Evolutionary conservation across 2,888 invertebrate species (phyloP).

Genomic region (Frankliniella intonsa): DNA sequence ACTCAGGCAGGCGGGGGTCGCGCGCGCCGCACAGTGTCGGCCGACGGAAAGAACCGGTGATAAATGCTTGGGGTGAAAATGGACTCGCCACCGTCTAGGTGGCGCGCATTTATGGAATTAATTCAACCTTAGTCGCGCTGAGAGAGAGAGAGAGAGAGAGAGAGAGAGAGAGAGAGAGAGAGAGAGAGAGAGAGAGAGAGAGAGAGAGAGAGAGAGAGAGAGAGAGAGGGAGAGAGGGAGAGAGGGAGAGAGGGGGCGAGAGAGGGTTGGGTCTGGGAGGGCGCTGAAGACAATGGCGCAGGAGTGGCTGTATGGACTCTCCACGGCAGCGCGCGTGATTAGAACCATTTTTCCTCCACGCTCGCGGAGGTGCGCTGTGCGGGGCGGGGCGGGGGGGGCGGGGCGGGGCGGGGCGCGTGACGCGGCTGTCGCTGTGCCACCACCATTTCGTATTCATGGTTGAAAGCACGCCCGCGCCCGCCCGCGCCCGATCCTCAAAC

Average conservation of each 20-base stretch:
- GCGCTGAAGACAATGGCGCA: too few species aligned
- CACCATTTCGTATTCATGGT: too few species aligned
- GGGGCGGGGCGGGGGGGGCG: too few species aligned
- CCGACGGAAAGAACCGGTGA: not conserved
- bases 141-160: not conserved
- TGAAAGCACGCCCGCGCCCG: too few species aligned
- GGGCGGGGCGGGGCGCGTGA: too few species aligned
- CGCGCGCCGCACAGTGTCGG: not conserved
- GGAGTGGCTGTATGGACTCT: too few species aligned
- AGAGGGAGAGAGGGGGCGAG: not conserved
- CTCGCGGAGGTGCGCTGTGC: too few species aligned
- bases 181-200: conserved; percentile 33
- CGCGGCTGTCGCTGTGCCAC: too few species aligned
- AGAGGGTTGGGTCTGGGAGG: not conserved
- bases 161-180: not conserved
- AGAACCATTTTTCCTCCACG: too few species aligned
- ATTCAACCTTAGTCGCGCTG: not conserved
- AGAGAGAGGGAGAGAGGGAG: not conserved
- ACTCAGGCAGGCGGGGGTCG: not conserved
- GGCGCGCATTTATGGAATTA: conserved; percentile 9
- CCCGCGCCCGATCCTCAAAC: too few species aligned
- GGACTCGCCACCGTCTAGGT: not conserved
- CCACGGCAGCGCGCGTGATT: too few species aligned
- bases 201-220: conserved; percentile 22
- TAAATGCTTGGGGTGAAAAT: conserved; percentile 8